Percentiles rank a stretch among this genome's conserved stretches.
phyloP scores from a whole-genome alignment of 2,797 vertebrate genomes.

The Toxotes lorentzi region DNA sequence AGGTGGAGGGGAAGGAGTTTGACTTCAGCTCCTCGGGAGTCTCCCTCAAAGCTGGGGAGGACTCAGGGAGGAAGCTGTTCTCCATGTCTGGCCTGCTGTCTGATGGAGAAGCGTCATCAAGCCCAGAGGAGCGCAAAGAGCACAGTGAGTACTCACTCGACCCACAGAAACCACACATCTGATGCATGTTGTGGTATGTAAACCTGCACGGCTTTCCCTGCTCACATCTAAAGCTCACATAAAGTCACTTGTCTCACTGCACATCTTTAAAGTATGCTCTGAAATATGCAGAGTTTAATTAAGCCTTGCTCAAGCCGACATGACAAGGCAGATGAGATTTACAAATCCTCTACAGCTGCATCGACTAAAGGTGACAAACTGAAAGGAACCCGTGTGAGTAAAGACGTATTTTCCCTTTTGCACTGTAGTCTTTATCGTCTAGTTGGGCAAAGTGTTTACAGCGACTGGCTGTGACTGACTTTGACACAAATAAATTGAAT shows the following conservation, averaged over 20 bases:
- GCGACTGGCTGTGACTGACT: conserved; percentile 51
- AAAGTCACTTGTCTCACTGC: conserved; percentile 17
- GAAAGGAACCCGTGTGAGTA: conserved; percentile 56
- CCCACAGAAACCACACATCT: conserved; percentile 18
- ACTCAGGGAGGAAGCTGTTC: conserved; percentile 96
- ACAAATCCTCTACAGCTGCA: conserved; percentile 39
- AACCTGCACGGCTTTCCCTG: background rate
- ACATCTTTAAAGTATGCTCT: conserved; percentile 31
- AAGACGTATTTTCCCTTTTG: conserved; percentile 46
- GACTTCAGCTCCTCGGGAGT: conserved; percentile 92
- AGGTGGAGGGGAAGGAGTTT: conserved; percentile 95
- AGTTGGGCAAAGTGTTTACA: conserved; percentile 70
- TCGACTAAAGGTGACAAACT: conserved; percentile 62
- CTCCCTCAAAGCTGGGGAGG: conserved; percentile 92
- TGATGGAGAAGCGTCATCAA: conserved; percentile 93
- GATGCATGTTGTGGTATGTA: background rate
- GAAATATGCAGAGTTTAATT: conserved; percentile 36
- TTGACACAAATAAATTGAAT: conserved; percentile 76
- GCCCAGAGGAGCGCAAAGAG: conserved; percentile 95
- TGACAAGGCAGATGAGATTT: conserved; percentile 46
- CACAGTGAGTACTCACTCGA: conserved; percentile 90
- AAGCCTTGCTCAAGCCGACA: conserved; percentile 36
- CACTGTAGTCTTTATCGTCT: conserved; percentile 47
- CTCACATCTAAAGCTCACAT: conserved; percentile 17
- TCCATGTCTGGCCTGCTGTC: conserved; percentile 97